These are phyloP conservation scores for Limonius californicus DNA, from an alignment of 1,140 invertebrate species.

Conservation along the genomic window DNA sequence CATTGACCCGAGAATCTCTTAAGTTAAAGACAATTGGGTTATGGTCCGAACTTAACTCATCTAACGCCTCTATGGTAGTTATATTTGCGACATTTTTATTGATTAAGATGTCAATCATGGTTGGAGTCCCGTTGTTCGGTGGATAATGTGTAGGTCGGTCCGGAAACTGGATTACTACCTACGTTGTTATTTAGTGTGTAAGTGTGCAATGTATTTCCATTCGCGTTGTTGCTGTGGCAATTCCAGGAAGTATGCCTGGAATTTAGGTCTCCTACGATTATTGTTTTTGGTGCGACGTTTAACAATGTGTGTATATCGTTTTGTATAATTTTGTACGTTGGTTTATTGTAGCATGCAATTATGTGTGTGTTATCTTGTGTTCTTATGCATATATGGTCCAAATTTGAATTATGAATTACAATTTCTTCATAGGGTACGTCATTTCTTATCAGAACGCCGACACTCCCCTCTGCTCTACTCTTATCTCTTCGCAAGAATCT, in stretches of 20 bases:
- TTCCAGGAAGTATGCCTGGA: conserved; percentile 18
- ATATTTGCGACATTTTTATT: conserved; percentile 16
- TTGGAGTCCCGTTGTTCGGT: conserved; percentile 2
- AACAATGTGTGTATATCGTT: not conserved
- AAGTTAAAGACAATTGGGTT: no score
- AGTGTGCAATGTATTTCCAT: conserved; percentile 12
- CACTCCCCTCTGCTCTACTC: not conserved
- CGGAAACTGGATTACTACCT: not conserved
- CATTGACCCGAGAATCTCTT: no score
- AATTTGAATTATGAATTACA: not conserved
- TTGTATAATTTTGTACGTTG: not conserved
- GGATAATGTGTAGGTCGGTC: conserved; percentile 20
- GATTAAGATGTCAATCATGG: conserved; percentile 18
- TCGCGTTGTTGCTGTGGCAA: conserved; percentile 5
- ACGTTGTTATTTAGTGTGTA: not conserved
- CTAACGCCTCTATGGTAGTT: not conserved
- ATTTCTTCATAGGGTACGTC: conserved; percentile 3
- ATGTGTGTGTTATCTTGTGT: not conserved
- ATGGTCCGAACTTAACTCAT: no score
- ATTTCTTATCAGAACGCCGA: not conserved
- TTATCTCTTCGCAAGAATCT: no score
- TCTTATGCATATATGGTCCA: not conserved
- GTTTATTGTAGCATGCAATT: conserved; percentile 1
- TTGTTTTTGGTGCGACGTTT: conserved; percentile 1
- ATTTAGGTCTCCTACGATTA: conserved; percentile 18